Evolutionary conservation across 1,140 invertebrate genomes (phyloP).

Genomic region (Calycopis cecrops): DNA sequence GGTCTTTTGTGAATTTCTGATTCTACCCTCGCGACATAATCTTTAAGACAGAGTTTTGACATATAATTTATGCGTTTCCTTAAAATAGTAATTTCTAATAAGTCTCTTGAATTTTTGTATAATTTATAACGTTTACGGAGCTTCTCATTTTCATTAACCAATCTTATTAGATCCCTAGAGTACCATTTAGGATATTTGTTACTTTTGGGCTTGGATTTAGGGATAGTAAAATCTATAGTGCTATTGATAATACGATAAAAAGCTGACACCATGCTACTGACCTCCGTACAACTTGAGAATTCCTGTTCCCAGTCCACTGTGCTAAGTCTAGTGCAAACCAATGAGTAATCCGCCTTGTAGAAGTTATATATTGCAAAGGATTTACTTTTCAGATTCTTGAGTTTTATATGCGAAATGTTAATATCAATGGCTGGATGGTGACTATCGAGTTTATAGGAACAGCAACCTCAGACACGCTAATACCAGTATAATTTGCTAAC

Average conservation of each 20-base stretch:
- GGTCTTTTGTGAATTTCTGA: conserved; percentile 17
- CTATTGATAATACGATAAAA: background rate
- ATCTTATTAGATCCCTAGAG: conserved; percentile 1
- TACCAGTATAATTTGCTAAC: background rate
- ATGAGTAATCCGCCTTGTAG: background rate
- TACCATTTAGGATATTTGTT: conserved; percentile 22
- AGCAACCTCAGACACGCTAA: background rate
- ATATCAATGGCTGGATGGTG: background rate
- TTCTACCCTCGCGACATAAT: conserved; percentile 19
- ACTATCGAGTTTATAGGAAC: background rate
- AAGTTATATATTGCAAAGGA: background rate
- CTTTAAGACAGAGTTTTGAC: conserved; percentile 12
- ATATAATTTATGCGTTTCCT: conserved; percentile 15
- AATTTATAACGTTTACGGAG: conserved; percentile 15
- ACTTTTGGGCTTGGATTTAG: conserved; percentile 16
- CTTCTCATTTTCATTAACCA: conserved; percentile 20
- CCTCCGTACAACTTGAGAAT: background rate
- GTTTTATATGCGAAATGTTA: background rate
- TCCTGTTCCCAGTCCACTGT: background rate
- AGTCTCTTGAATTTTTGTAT: conserved; percentile 20
- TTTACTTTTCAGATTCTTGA: background rate
- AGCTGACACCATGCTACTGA: background rate
- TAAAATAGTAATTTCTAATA: conserved; percentile 19
- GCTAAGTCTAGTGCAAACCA: background rate
- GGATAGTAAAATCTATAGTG: background rate